These are phyloP conservation scores for Drosophila differens DNA, from an alignment of 2,888 invertebrate species.

Conservation along the genomic window DNA sequence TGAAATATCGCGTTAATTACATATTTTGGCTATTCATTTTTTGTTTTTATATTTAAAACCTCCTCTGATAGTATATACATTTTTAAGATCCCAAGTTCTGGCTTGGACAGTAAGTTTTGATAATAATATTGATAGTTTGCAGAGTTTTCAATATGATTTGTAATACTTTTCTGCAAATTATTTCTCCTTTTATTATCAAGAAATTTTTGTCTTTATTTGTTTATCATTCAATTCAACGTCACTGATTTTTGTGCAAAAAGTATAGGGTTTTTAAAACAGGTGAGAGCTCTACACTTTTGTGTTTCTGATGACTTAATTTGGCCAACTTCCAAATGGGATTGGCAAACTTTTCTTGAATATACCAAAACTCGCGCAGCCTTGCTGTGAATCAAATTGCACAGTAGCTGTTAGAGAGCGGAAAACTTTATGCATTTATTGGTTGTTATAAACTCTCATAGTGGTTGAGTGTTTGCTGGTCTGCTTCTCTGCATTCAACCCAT, in stretches of 20 bases:
- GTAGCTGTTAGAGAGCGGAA: slow-evolving; percentile 81
- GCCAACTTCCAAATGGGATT: not conserved
- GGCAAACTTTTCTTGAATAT: not conserved
- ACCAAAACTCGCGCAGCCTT: not conserved
- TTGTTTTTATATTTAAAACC: not conserved
- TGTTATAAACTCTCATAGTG: slow-evolving; percentile 70
- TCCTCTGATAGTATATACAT: too few species aligned
- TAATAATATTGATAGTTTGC: not conserved
- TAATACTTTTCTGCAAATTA: not conserved
- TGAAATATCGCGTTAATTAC: not conserved
- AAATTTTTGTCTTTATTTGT: not conserved
- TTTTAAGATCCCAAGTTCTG: not conserved
- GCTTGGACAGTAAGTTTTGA: not conserved
- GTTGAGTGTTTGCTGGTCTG: slow-evolving; percentile 32
- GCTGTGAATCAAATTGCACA: slow-evolving; percentile 43
- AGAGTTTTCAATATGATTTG: not conserved
- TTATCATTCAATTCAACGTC: not conserved
- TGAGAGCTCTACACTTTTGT: not conserved
- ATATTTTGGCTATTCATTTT: not conserved
- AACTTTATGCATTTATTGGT: slow-evolving; percentile 84
- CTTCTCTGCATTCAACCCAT: slow-evolving; percentile 28
- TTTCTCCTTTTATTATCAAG: not conserved
- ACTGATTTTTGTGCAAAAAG: not conserved
- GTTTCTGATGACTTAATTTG: slow-evolving; percentile 1
- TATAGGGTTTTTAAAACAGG: not conserved